Evolutionary conservation across 2,113 vertebrate species (phyloP).

Genomic region (Crotalus viridis): DNA sequence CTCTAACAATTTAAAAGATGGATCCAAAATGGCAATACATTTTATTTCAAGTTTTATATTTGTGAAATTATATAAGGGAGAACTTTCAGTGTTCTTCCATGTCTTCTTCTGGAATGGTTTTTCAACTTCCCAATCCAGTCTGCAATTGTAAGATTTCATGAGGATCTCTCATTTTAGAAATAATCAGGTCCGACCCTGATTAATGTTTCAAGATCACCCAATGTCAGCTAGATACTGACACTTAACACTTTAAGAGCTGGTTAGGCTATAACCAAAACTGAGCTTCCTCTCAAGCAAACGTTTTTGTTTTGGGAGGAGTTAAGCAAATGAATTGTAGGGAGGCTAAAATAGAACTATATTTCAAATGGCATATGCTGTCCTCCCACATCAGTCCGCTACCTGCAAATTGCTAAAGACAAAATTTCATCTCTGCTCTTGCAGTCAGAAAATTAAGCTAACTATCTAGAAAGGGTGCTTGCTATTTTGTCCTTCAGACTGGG

Average conservation of each 20-base stretch:
- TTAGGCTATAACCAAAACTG: not conserved
- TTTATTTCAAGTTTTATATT: not conserved
- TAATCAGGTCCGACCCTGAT: not conserved
- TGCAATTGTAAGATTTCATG: not conserved
- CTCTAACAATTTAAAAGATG: conserved; percentile 31
- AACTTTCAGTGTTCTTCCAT: not conserved
- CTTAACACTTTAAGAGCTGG: not conserved
- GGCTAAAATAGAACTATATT: not conserved
- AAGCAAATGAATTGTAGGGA: not conserved
- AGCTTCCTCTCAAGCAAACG: not conserved
- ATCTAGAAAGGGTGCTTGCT: not conserved
- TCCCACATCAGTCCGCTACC: not conserved
- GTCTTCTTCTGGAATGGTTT: not conserved
- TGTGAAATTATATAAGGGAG: not conserved
- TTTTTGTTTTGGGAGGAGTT: not conserved
- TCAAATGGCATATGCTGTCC: not conserved
- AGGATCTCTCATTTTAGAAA: not conserved
- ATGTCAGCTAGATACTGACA: not conserved
- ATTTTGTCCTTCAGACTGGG: not conserved
- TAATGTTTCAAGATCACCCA: not conserved
- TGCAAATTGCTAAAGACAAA: not conserved
- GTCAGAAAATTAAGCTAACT: not conserved
- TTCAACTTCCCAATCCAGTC: not conserved
- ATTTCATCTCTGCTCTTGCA: not conserved
- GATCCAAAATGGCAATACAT: conserved; percentile 29